phyloP scores from a whole-genome alignment of 2,113 vertebrate genomes.

The Archilochus colubris region DNA sequence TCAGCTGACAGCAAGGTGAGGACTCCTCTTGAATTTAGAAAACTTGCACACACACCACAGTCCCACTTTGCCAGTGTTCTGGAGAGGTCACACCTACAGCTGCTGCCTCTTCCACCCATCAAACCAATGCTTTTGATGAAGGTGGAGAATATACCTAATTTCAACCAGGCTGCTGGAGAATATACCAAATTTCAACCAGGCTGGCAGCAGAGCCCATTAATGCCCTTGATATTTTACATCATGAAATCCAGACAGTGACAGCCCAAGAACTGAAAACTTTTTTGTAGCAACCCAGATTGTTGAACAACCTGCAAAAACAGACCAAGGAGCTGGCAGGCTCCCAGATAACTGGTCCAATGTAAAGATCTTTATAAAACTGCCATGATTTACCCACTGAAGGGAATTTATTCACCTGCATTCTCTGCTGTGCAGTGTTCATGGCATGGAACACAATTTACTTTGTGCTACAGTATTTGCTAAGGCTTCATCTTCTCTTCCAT shows the following conservation, averaged over 20 bases:
- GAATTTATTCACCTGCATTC: not conserved
- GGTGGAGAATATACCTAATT: not conserved
- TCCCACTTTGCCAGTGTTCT: not conserved
- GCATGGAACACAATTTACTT: no score
- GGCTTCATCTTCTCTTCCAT: not conserved
- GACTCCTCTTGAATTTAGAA: not conserved
- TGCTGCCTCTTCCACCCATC: not conserved
- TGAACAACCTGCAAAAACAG: not conserved
- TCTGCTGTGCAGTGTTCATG: not conserved
- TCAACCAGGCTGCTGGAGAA: no score
- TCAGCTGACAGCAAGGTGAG: constrained; percentile 72
- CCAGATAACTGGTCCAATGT: not conserved
- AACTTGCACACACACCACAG: accelerated
- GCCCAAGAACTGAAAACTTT: not conserved
- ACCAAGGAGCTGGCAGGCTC: not conserved
- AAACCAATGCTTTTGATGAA: not conserved
- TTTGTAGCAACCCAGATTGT: not conserved
- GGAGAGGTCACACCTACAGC: not conserved
- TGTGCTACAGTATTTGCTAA: accelerated
- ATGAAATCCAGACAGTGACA: not conserved
- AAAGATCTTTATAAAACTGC: not conserved
- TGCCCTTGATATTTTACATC: accelerated
- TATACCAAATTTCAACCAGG: no score
- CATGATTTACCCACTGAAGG: not conserved
- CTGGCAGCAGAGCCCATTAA: accelerated